These are phyloP conservation scores for Monodelphis domestica DNA, from an alignment of 2,797 vertebrate species.

Conservation along the genomic window DNA sequence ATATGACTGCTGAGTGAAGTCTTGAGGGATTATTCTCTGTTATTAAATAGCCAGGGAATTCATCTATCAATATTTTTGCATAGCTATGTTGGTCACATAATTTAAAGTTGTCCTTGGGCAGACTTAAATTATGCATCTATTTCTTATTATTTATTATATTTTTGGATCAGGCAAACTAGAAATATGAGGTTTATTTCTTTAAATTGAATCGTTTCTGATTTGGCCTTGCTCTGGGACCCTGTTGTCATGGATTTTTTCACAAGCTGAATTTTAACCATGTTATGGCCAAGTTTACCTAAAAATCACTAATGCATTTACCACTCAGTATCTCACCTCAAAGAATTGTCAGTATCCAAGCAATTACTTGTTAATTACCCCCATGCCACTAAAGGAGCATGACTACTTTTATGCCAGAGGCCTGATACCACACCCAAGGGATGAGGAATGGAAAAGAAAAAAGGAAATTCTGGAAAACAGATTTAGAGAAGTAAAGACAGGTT, in stretches of 20 bases:
- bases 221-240: constrained; percentile 48
- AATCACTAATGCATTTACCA: constrained; percentile 57
- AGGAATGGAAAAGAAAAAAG: constrained; percentile 15
- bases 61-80: constrained; percentile 73
- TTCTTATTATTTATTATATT: constrained; percentile 57
- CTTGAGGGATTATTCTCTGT: constrained; percentile 66
- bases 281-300: constrained; percentile 43
- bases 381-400: constrained; percentile 8
- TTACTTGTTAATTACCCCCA: constrained; percentile 50
- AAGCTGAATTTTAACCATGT: constrained; percentile 30
- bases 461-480: background rate
- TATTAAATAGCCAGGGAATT: constrained; percentile 80
- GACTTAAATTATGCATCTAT: constrained; percentile 63
- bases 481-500: background rate
- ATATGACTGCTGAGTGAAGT: constrained; percentile 74
- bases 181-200: constrained; percentile 55
- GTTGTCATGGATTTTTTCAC: constrained; percentile 36
- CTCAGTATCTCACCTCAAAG: constrained; percentile 60
- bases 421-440: constrained; percentile 25
- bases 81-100: constrained; percentile 63
- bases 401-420: constrained; percentile 12
- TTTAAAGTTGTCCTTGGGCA: constrained; percentile 45
- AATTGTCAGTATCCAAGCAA: constrained; percentile 47
- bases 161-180: constrained; percentile 50
- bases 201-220: background rate